Evolutionary conservation across 2,113 vertebrate species (phyloP).

Genomic region (Caloenas nicobarica): DNA sequence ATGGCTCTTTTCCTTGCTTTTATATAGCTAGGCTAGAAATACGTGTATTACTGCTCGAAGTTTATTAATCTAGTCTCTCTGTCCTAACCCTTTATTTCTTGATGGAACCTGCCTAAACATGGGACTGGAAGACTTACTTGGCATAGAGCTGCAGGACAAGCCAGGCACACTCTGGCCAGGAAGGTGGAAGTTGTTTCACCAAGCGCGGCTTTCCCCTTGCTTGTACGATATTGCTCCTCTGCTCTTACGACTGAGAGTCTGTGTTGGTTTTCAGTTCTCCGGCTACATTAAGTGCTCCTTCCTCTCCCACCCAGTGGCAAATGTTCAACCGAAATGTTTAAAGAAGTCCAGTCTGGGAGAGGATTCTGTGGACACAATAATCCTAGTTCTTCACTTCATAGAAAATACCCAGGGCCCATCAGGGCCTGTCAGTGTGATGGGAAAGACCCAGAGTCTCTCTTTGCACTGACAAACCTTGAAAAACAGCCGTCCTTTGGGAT

Average conservation of each 20-base stretch:
- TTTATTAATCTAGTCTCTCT: not conserved
- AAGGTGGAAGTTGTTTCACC: not conserved
- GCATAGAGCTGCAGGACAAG: not conserved
- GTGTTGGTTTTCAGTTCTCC: not conserved
- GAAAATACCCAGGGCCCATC: not conserved
- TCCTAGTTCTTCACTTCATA: not conserved
- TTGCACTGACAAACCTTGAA: not conserved
- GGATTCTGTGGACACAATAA: not conserved
- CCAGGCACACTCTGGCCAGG: not conserved
- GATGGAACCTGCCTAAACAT: not conserved
- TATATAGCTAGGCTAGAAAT: not conserved
- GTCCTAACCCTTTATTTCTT: not conserved
- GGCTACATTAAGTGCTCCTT: not conserved
- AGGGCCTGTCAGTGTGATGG: not conserved
- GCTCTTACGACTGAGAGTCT: not conserved
- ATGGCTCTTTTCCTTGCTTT: not conserved
- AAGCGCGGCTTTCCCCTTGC: not conserved
- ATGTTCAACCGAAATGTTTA: not conserved
- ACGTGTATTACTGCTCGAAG: not conserved
- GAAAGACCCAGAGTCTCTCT: not conserved
- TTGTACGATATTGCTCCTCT: not conserved
- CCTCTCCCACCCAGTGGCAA: not conserved
- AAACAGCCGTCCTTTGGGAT: not conserved
- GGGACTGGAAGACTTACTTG: not conserved
- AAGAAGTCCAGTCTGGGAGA: not conserved